Conservation (phyloP, 2,797 vertebrate genomes). For the Rhodeus uyekii region DNA sequence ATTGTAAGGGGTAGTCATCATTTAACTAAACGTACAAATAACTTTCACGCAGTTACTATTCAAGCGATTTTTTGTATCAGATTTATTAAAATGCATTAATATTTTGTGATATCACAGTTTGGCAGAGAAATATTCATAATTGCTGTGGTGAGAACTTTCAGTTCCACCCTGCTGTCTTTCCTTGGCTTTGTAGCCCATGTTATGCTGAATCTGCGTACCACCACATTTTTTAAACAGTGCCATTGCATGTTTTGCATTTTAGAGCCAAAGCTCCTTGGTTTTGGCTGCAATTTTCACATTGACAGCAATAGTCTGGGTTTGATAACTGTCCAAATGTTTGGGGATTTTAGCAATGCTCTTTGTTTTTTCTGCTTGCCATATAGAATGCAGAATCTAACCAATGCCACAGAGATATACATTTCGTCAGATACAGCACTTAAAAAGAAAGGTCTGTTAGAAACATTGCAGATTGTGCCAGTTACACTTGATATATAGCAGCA, state of each 20-base stretch:
- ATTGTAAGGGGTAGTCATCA: background rate
- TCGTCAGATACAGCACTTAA: background rate
- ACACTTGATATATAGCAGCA: slow-evolving; percentile 10
- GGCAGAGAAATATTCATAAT: slow-evolving; percentile 13
- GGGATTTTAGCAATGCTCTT: slow-evolving; percentile 32
- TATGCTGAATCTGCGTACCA: slow-evolving; percentile 70
- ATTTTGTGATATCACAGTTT: slow-evolving; percentile 12
- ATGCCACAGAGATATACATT: background rate
- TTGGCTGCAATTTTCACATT: slow-evolving; percentile 66
- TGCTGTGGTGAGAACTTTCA: slow-evolving; percentile 57
- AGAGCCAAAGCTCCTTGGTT: slow-evolving; percentile 72
- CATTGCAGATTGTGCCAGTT: background rate
- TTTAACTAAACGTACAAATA: background rate
- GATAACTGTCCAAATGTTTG: slow-evolving; percentile 40
- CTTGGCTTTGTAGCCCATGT: slow-evolving; percentile 62
- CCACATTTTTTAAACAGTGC: slow-evolving; percentile 65
- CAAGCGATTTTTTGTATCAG: background rate
- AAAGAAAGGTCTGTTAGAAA: background rate
- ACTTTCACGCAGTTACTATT: background rate
- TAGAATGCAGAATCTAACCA: background rate
- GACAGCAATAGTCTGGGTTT: slow-evolving; percentile 64
- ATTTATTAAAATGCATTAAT: background rate
- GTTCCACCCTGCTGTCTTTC: slow-evolving; percentile 67
- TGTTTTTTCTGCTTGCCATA: slow-evolving; percentile 35
- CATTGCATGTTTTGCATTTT: slow-evolving; percentile 66